Evolutionary conservation across 2,113 vertebrate species (phyloP), one percentile per base, ranked within the genome.

Genomic region (Chloebia gouldiae): DNA sequence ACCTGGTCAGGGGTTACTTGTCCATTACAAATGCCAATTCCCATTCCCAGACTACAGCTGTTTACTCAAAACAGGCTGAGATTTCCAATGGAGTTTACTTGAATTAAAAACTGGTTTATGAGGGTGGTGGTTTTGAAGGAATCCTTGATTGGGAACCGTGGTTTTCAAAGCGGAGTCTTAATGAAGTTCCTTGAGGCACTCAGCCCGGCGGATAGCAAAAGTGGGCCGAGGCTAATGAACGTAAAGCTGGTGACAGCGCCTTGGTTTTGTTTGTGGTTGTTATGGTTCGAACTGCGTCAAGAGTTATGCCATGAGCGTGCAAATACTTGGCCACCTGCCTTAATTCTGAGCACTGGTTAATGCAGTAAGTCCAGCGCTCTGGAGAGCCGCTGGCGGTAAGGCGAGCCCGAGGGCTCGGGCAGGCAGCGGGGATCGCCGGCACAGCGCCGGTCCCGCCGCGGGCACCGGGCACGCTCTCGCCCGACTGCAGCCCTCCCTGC

Each of bases 11-110:
- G 15, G 8, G 9, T 42, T 50, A 17, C 40, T n/a, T 10, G 31
- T 22, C 39, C 6, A 2, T 15, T 44, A 21, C 8, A 0, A 76
- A 15, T 5, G 28, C 10, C 0, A 0, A 11, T 25, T 60, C 13
- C 37, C 17, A 30, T 33, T 45, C 33, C 30, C 31, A 10, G 37
- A 33, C 53, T 19, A 23, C 0, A 6, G 19, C 14, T n/a, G 14
- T 11, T 51, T 6, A 28, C 27, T 24, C 9, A 22, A 13, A 65
- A 40, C 17, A 10, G 4, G n/a, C 7, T 37, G 28, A 13, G 1
- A 40, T 51, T 72, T 85, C 54, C 50, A 13, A 2, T 9, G 28
- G 6, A 23, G 11, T 56, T 85, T 57, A 16, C 45, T 37, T 27
- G 47, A 54, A 85, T 39, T 16, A 71, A 66, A 95, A 45, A 10